Evolutionary conservation across 2,113 vertebrate species (phyloP).

Genomic region (Polypterus bichir): DNA sequence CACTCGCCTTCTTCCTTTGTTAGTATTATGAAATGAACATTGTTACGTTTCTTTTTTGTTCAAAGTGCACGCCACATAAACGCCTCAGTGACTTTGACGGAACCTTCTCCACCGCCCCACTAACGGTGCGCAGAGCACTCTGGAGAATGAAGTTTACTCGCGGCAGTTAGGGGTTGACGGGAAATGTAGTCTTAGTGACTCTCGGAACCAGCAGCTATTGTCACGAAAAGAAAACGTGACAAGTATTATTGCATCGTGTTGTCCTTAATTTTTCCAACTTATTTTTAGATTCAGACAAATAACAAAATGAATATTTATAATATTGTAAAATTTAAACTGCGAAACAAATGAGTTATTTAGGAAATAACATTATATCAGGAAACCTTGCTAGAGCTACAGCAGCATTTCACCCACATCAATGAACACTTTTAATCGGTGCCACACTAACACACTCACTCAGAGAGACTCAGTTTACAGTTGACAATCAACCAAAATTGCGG

Average conservation of each 20-base stretch:
- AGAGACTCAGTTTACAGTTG: too few species aligned
- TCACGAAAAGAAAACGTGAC: background rate
- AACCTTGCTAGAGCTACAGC: too few species aligned
- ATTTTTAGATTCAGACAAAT: background rate
- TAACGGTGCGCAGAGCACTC: constrained; percentile 29
- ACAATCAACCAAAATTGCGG: too few species aligned
- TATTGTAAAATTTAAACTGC: too few species aligned
- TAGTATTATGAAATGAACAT: too few species aligned
- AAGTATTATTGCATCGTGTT: background rate
- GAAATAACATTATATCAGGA: too few species aligned
- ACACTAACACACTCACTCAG: too few species aligned
- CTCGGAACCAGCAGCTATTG: constrained; percentile 19
- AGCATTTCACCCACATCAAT: too few species aligned
- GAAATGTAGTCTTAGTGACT: constrained; percentile 47
- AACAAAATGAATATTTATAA: background rate
- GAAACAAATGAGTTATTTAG: too few species aligned
- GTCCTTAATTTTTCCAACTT: background rate
- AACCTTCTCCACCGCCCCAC: constrained; percentile 15
- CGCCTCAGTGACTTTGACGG: constrained; percentile 20
- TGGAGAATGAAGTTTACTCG: constrained; percentile 42
- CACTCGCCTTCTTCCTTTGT: background rate
- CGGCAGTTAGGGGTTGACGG: background rate
- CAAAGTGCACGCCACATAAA: background rate
- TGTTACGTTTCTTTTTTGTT: too few species aligned
- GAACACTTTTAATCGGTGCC: too few species aligned